Evolutionary conservation across 2,888 invertebrate species (phyloP).

Genomic region (Halocaridina rubra): DNA sequence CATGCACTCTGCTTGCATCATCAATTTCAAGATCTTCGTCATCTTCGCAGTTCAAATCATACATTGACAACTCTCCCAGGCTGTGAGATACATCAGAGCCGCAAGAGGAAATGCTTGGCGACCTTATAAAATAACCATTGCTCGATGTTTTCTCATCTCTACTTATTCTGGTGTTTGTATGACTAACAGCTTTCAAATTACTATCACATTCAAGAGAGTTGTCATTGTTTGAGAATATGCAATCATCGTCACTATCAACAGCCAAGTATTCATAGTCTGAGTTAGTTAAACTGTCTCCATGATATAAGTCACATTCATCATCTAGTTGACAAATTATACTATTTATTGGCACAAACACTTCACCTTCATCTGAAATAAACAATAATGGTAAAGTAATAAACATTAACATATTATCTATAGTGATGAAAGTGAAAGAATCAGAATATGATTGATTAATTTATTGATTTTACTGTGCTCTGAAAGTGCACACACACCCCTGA

Average conservation of each 20-base stretch:
- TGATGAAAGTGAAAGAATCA: neutral
- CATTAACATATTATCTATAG: neutral
- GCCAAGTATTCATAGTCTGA: conserved; percentile 13
- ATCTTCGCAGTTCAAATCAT: neutral
- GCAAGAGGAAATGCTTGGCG: neutral
- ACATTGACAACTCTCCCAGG: neutral
- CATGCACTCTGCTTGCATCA: neutral
- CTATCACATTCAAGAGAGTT: neutral
- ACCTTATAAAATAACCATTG: neutral
- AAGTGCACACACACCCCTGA: no score
- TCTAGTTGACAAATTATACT: conserved; percentile 43
- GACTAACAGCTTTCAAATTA: neutral
- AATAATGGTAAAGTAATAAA: neutral
- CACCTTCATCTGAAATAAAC: conserved; percentile 25
- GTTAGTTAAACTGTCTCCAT: neutral
- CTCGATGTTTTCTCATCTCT: neutral
- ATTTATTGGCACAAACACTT: conserved; percentile 39
- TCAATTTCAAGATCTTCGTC: neutral
- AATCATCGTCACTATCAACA: neutral
- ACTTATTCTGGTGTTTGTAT: neutral
- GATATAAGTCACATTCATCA: conserved; percentile 16
- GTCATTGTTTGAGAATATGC: neutral
- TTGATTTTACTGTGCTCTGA: no score
- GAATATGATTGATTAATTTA: neutral
- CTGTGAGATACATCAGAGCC: neutral